Evolutionary conservation across 2,113 vertebrate species (phyloP).

Genomic region (Sciurus niger): DNA sequence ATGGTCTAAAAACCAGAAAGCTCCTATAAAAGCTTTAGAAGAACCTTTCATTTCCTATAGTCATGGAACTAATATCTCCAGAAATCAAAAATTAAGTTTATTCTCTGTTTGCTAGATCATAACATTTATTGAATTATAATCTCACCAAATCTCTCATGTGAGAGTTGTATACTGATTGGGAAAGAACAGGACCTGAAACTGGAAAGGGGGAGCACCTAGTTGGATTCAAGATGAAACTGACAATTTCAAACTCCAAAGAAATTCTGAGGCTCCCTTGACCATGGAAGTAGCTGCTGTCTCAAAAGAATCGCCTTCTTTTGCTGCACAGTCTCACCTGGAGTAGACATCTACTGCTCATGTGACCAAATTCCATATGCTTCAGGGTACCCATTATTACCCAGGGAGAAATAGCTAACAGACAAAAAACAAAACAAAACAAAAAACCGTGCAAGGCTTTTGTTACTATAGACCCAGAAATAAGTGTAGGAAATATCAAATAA

Average conservation of each 20-base stretch:
- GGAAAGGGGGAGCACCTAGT: not conserved
- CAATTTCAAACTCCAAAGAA: not conserved
- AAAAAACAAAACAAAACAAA: not conserved
- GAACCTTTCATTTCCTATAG: not conserved
- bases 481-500: not conserved
- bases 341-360: not conserved
- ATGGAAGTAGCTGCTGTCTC: not conserved
- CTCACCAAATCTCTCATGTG: not conserved
- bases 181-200: slow-evolving; percentile 20
- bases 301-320: not conserved
- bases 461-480: not conserved
- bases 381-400: not conserved
- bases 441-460: not conserved
- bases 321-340: not conserved
- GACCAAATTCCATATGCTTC: not conserved
- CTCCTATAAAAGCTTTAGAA: not conserved
- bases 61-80: not conserved
- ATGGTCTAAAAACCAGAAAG: not conserved
- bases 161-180: not conserved
- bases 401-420: not conserved
- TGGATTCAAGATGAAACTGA: not conserved
- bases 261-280: not conserved
- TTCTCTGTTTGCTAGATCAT: not conserved
- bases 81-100: not conserved
- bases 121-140: not conserved